phyloP scores from a whole-genome alignment of 1,140 invertebrate species.

The Geopemphigus sp. region DNA sequence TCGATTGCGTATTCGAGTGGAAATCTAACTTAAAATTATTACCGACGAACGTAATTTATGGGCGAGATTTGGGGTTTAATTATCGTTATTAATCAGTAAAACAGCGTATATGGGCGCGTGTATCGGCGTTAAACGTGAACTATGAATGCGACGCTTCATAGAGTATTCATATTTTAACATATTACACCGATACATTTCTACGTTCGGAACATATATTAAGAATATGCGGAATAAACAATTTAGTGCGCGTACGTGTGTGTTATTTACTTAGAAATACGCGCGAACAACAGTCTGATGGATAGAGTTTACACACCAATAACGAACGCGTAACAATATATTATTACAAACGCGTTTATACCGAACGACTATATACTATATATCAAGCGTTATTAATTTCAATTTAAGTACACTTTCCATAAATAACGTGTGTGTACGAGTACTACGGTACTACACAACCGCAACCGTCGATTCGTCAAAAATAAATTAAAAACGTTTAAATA shows the following conservation, averaged over 20 bases:
- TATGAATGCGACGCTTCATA: neutral
- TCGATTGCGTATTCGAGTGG: neutral
- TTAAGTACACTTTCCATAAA: neutral
- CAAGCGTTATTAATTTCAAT: too few species aligned
- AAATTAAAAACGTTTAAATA: neutral
- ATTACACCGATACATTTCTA: constrained; percentile 7
- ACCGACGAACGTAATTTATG: neutral
- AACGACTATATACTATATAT: too few species aligned
- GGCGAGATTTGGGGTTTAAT: neutral
- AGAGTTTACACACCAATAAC: neutral
- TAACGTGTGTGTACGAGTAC: neutral
- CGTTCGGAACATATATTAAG: neutral
- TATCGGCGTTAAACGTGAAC: neutral
- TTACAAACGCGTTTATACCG: neutral
- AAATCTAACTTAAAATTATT: neutral
- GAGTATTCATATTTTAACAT: neutral
- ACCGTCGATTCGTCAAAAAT: too few species aligned
- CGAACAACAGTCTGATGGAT: neutral
- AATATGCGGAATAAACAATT: constrained; percentile 1
- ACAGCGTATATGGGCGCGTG: too few species aligned
- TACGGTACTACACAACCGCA: neutral
- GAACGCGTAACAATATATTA: neutral
- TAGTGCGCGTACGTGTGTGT: neutral
- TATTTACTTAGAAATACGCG: neutral
- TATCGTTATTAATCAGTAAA: constrained; percentile 1